Conservation (phyloP, 2,113 vertebrate species). For the Dinomys branickii region DNA sequence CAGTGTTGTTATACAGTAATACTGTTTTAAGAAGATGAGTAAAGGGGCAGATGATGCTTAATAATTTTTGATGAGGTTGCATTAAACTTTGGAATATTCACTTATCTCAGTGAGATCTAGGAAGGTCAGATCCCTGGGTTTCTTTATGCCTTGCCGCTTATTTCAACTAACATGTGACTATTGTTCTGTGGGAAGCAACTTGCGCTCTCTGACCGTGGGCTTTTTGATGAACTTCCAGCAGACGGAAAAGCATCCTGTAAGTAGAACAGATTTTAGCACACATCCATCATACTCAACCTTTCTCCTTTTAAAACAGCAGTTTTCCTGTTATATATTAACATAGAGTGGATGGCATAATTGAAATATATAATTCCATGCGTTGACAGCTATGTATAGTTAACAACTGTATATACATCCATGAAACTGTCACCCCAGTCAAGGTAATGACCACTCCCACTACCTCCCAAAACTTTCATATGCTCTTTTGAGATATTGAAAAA, state of each 20-base stretch:
- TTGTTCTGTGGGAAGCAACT: background rate
- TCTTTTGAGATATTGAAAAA: background rate
- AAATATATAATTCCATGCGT: background rate
- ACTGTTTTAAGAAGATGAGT: background rate
- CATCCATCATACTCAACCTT: background rate
- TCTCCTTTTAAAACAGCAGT: background rate
- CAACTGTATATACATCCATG: background rate
- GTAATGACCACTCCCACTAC: background rate
- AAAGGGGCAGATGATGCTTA: background rate
- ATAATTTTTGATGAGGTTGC: background rate
- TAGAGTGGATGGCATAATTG: background rate
- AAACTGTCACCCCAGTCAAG: background rate
- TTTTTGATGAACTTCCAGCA: background rate
- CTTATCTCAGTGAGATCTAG: background rate
- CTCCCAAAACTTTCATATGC: background rate
- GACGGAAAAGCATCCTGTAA: background rate
- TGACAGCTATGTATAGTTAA: too few species aligned
- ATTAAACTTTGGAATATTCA: background rate
- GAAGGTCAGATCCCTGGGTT: background rate
- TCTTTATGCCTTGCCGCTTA: background rate
- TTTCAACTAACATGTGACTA: background rate
- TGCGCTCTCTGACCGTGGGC: background rate
- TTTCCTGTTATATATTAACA: background rate
- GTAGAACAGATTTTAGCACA: background rate
- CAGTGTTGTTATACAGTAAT: background rate